Evolutionary conservation across 2,113 vertebrate genomes (phyloP).

Genomic region (Proterorhinus semilunaris): DNA sequence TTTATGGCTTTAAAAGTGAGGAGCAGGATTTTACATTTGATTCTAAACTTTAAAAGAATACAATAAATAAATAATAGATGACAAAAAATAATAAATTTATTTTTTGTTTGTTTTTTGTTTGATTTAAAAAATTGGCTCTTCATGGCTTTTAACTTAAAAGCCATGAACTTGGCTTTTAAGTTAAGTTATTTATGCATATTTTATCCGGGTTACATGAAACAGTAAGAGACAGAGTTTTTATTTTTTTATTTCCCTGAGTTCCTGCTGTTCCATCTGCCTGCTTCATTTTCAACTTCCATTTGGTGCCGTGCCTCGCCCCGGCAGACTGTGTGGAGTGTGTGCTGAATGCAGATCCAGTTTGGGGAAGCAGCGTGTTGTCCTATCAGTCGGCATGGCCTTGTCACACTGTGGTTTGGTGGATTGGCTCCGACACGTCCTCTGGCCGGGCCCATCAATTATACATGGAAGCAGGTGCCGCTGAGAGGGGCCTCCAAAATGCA

Average conservation of each 20-base stretch:
- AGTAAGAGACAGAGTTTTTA: constrained; percentile 8
- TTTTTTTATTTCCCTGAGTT: background rate
- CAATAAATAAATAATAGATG: no score
- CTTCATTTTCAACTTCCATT: constrained; percentile 18
- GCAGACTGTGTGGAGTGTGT: constrained; percentile 34
- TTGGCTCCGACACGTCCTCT: constrained; percentile 52
- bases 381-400: constrained; percentile 57
- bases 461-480: constrained; percentile 50
- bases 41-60: no score
- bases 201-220: background rate
- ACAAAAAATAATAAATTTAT: no score
- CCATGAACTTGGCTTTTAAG: no score
- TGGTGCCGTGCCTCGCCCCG: constrained; percentile 23
- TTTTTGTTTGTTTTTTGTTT: no score
- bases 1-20: no score
- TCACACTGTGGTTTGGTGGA: constrained; percentile 47
- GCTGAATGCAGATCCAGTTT: constrained; percentile 45
- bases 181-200: no score
- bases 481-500: constrained; percentile 24
- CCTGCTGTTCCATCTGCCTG: background rate
- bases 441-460: constrained; percentile 64
- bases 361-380: constrained; percentile 26
- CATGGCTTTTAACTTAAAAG: no score
- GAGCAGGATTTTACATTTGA: no score
- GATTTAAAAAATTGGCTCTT: no score